Evolutionary conservation across 2,797 vertebrate species (phyloP).

Genomic region (Knipowitschia caucasica): DNA sequence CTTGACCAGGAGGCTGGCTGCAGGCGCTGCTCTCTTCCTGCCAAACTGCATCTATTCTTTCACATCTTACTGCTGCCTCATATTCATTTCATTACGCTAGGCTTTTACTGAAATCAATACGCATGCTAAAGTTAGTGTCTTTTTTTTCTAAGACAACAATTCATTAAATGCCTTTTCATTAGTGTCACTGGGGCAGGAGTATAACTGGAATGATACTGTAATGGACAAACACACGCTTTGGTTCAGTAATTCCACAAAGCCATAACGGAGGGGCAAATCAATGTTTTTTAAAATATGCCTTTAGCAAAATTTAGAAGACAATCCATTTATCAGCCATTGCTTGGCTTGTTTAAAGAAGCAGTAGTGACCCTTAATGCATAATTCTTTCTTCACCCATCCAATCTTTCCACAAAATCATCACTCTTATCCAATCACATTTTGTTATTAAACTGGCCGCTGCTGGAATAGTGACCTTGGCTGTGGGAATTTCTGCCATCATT

Average conservation of each 20-base stretch:
- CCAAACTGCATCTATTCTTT: slow-evolving; percentile 53
- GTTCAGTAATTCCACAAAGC: slow-evolving; percentile 48
- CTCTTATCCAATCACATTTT: slow-evolving; percentile 3
- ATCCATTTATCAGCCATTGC: slow-evolving; percentile 41
- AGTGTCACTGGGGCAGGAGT: slow-evolving; percentile 57
- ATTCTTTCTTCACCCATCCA: not conserved
- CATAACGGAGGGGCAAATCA: slow-evolving; percentile 27
- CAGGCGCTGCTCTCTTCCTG: slow-evolving; percentile 58
- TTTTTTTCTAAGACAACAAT: slow-evolving; percentile 56
- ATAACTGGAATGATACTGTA: slow-evolving; percentile 61
- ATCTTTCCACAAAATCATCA: not conserved
- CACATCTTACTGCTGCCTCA: slow-evolving; percentile 56
- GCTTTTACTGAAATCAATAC: slow-evolving; percentile 75
- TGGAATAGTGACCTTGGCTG: slow-evolving; percentile 5
- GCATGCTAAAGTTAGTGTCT: slow-evolving; percentile 60
- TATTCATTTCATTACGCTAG: slow-evolving; percentile 70
- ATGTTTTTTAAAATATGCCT: slow-evolving; percentile 40
- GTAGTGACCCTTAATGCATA: not conserved
- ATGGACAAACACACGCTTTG: slow-evolving; percentile 61
- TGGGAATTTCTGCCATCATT: slow-evolving; percentile 9
- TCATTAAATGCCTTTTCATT: slow-evolving; percentile 71
- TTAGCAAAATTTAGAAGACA: slow-evolving; percentile 40
- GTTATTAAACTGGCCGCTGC: not conserved
- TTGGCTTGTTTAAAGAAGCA: slow-evolving; percentile 21
- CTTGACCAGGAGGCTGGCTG: slow-evolving; percentile 67